Conservation (phyloP, 30 jellyfish, hydroid and myxozoan genomes). For the Catostylus mosaicus region DNA sequence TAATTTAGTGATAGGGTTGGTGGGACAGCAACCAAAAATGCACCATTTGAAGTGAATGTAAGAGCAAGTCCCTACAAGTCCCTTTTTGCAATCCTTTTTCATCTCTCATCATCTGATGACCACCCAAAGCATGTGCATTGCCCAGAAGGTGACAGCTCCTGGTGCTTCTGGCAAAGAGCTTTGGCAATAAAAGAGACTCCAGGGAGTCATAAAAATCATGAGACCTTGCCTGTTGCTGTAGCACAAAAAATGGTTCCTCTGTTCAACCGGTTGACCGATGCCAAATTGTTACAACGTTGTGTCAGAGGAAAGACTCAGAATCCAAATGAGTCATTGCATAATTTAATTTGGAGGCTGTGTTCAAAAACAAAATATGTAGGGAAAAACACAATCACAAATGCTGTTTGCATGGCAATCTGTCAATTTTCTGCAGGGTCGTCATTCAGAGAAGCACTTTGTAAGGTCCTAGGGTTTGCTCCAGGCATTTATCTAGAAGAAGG, state of each 20-base stretch:
- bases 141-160: too few species aligned
- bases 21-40: conserved; percentile 3
- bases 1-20: conserved; percentile 10
- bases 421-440: conserved; percentile 31
- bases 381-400: conserved; percentile 26
- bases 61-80: conserved; percentile 13
- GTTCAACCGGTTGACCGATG: too few species aligned
- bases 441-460: conserved; percentile 27
- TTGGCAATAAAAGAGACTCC: not conserved
- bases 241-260: conserved; percentile 11
- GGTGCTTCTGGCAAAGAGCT: conserved; percentile 53
- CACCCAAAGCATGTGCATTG: too few species aligned
- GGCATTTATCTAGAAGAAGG: too few species aligned
- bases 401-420: too few species aligned
- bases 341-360: conserved; percentile 55
- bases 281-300: not conserved
- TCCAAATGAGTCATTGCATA: too few species aligned
- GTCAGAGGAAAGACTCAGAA: too few species aligned
- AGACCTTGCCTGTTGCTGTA: conserved; percentile 17
- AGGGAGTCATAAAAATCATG: not conserved
- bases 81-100: conserved; percentile 15
- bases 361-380: conserved; percentile 31
- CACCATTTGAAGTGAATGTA: conserved; percentile 19
- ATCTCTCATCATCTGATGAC: too few species aligned
- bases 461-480: conserved; percentile 2